Percentiles rank a stretch among this genome's conserved stretches.
Conservation (phyloP, 1,140 invertebrate species). For the Spodoptera litura region DNA sequence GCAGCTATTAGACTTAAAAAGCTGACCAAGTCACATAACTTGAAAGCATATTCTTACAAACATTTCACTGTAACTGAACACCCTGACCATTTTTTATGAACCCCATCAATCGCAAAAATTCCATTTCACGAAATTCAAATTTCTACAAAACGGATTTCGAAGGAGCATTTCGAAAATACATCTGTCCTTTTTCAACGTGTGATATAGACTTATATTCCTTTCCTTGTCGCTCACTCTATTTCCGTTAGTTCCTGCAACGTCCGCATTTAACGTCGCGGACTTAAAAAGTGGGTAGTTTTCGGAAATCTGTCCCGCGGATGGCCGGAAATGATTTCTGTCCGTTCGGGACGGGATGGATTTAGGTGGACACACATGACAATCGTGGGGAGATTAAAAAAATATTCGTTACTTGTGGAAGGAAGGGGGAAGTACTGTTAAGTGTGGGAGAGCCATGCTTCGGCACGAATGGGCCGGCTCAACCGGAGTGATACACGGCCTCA, state of each 20-base stretch:
- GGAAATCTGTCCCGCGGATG: constrained; percentile 65
- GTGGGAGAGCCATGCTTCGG: no score
- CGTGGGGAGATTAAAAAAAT: constrained; percentile 42
- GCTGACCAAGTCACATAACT: not conserved
- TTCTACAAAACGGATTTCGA: constrained; percentile 29
- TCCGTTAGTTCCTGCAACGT: constrained; percentile 68
- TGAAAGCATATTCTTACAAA: not conserved
- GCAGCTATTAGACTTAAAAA: no score
- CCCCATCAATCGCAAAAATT: constrained; percentile 39
- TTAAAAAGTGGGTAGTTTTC: constrained; percentile 78
- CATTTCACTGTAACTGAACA: constrained; percentile 1
- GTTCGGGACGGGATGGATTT: constrained; percentile 46
- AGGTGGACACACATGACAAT: constrained; percentile 45
- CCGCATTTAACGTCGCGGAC: constrained; percentile 73
- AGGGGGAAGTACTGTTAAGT: not conserved
- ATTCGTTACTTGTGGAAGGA: not conserved
- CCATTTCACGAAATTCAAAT: constrained; percentile 43
- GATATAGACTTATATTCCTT: constrained; percentile 53
- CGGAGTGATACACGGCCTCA: no score
- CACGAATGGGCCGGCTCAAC: no score
- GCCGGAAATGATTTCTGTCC: constrained; percentile 80
- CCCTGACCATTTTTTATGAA: constrained; percentile 34
- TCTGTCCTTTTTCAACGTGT: constrained; percentile 50
- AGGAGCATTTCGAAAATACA: constrained; percentile 33
- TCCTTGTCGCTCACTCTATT: constrained; percentile 79